phyloP scores from a whole-genome alignment of 2,113 vertebrate species.

The Hypanus sabinus region DNA sequence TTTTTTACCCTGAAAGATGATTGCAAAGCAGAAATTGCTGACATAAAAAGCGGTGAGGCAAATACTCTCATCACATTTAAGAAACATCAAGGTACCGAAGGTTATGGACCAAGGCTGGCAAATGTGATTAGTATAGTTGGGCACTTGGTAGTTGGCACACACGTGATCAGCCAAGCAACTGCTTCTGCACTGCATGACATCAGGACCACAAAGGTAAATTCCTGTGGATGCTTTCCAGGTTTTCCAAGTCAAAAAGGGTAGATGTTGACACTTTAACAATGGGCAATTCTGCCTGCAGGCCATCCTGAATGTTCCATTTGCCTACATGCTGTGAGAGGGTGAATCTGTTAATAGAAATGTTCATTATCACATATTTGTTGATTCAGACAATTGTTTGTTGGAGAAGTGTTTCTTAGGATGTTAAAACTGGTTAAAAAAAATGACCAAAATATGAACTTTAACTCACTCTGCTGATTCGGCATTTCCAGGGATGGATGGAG shows the following conservation, averaged over 20 bases:
- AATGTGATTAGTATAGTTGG: too few species aligned
- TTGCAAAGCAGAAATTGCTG: too few species aligned
- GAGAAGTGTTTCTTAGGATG: not conserved
- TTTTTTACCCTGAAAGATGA: too few species aligned
- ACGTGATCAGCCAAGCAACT: too few species aligned
- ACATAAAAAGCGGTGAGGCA: too few species aligned
- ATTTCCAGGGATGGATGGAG: not conserved
- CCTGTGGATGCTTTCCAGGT: not conserved
- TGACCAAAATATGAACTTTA: not conserved
- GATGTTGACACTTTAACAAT: not conserved
- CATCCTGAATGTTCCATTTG: not conserved
- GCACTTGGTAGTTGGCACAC: too few species aligned
- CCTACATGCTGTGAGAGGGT: not conserved
- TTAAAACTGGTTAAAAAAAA: not conserved
- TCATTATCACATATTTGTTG: not conserved
- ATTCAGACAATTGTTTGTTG: not conserved
- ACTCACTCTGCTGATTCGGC: not conserved
- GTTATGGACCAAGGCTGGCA: too few species aligned
- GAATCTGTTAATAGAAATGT: not conserved
- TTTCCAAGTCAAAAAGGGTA: not conserved
- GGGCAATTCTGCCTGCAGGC: not conserved
- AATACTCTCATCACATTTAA: too few species aligned
- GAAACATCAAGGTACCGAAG: too few species aligned
- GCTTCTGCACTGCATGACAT: too few species aligned
- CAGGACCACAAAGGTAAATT: not conserved